phyloP scores from a whole-genome alignment of 2,888 invertebrate species.

The Polymixis flavicincta region DNA sequence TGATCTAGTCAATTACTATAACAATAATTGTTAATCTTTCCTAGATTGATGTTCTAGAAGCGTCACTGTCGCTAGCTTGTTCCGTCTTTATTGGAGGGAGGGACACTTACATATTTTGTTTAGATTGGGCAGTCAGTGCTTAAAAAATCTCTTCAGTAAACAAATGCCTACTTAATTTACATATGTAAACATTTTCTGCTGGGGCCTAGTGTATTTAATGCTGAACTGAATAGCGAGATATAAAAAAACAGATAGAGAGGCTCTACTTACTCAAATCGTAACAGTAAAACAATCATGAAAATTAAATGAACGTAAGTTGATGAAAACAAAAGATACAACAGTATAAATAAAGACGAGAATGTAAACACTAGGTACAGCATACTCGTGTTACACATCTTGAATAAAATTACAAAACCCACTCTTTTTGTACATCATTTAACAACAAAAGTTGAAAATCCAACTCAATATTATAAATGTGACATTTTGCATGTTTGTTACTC shows the following conservation, averaged over 20 bases:
- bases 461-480: too few relatives aligned
- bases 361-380: background rate
- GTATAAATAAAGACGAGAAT: background rate
- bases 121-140: background rate
- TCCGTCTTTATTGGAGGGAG: slow-evolving; percentile 27
- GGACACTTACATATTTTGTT: background rate
- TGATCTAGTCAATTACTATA: slow-evolving; percentile 23
- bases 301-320: background rate
- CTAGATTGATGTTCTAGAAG: slow-evolving; percentile 29
- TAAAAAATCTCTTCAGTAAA: background rate
- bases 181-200: background rate
- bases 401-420: too few relatives aligned
- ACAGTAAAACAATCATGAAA: background rate
- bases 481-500: too few relatives aligned
- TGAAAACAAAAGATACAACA: background rate
- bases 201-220: too few relatives aligned
- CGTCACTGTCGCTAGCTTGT: slow-evolving; percentile 28
- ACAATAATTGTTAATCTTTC: slow-evolving; percentile 32
- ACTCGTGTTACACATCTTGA: too few relatives aligned
- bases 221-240: background rate
- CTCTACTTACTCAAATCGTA: background rate
- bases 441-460: too few relatives aligned
- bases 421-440: too few relatives aligned
- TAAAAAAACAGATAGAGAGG: background rate
- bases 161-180: background rate